Conservation (phyloP, 1,140 invertebrate genomes). For the Anoplolepis gracilipes region DNA sequence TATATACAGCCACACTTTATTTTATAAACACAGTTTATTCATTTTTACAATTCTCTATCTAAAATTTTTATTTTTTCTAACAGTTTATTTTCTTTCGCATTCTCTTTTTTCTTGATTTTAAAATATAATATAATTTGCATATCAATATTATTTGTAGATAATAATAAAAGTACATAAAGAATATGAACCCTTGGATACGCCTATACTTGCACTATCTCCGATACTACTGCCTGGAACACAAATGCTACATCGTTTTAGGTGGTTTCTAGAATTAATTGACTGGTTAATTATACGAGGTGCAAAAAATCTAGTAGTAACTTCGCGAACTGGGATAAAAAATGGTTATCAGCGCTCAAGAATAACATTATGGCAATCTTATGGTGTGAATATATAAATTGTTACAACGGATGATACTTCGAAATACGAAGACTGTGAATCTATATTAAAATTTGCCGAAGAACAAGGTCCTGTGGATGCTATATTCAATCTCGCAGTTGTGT, state of each 20-base stretch:
- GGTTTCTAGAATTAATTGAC: slow-evolving; percentile 92
- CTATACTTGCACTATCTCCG: slow-evolving; percentile 85
- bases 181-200: slow-evolving; percentile 72
- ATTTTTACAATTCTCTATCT: too few relatives aligned
- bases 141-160: slow-evolving; percentile 81
- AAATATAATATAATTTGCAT: background rate
- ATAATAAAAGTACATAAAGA: slow-evolving; percentile 87
- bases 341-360: slow-evolving; percentile 89
- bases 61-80: too few relatives aligned
- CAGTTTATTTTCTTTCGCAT: too few relatives aligned
- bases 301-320: slow-evolving; percentile 89
- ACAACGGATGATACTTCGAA: slow-evolving; percentile 84
- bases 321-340: slow-evolving; percentile 88
- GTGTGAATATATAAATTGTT: slow-evolving; percentile 84
- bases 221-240: slow-evolving; percentile 85
- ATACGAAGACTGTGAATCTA: slow-evolving; percentile 83
- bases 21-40: too few relatives aligned
- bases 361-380: slow-evolving; percentile 86
- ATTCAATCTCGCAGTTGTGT: slow-evolving; percentile 91
- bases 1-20: too few relatives aligned
- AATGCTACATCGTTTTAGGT: slow-evolving; percentile 86
- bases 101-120: too few relatives aligned
- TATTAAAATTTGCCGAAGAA: slow-evolving; percentile 87
- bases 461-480: slow-evolving; percentile 90
- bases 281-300: slow-evolving; percentile 91